Conservation (phyloP, 2,888 invertebrate genomes). For the Tachina grossa region DNA sequence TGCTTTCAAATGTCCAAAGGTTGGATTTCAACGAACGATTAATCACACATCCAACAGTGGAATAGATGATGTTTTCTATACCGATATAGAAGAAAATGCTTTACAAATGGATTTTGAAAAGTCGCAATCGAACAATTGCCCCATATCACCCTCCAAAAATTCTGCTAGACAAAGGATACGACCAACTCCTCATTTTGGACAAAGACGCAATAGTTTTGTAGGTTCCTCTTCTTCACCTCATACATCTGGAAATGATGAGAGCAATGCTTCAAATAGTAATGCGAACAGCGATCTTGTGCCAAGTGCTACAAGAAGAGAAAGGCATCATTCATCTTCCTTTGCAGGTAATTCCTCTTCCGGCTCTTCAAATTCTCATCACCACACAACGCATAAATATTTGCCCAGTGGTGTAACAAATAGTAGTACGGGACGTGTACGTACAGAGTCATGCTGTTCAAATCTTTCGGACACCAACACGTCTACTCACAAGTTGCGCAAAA, state of each 20-base stretch:
- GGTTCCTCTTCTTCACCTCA: constrained; percentile 82
- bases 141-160: constrained; percentile 84
- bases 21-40: constrained; percentile 71
- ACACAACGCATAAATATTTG: constrained; percentile 76
- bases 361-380: constrained; percentile 54
- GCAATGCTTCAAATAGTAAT: neutral
- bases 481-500: constrained; percentile 78
- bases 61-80: constrained; percentile 77
- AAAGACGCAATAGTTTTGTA: constrained; percentile 86
- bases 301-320: constrained; percentile 75
- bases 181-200: constrained; percentile 87
- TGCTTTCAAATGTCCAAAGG: constrained; percentile 78
- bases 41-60: constrained; percentile 71
- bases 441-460: constrained; percentile 81
- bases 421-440: constrained; percentile 80
- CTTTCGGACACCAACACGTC: constrained; percentile 78
- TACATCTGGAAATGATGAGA: constrained; percentile 68
- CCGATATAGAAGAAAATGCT: constrained; percentile 80
- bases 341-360: constrained; percentile 43
- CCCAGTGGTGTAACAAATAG: constrained; percentile 75
- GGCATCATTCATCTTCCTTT: constrained; percentile 77
- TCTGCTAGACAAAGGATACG: constrained; percentile 87
- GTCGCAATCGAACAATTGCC: constrained; percentile 73
- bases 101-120: constrained; percentile 80
- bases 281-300: constrained; percentile 71